Evolutionary conservation across 2,797 vertebrate species (phyloP), one percentile per base, ranked within the genome.

Genomic region (Ambastaia sidthimunki): DNA sequence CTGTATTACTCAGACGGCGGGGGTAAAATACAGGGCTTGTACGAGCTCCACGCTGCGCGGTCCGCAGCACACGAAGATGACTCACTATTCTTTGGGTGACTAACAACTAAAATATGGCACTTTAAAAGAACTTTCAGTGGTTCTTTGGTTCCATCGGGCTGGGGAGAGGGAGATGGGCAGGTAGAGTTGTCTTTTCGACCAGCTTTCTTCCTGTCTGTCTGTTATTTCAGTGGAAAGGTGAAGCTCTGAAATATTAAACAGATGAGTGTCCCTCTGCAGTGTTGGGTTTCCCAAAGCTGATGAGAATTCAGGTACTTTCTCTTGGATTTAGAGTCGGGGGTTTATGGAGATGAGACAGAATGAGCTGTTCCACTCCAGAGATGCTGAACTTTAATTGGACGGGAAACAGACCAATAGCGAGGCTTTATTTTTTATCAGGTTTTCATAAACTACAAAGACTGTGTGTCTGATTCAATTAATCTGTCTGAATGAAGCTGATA

Each of bases 81-180:
- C 85, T 94, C 93, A 94, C 87, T 84, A 83, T 78, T 74, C 79
- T 88, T 86, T 81, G 73, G 21, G 85, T 93, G 93, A 94, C 90
- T 93, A 93, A 94, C 87, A 84, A 54, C 85, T 87, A 85, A 93
- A 82, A 85, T 90, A 94, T 93, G 92, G 28, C 13, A 87, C 88
- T 90, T 91, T 87, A 81, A 85, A 80, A 80, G 84, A 86, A 89
- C 86, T 90, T 88, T 74, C 66, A 80, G 84, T 86, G 85, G 82
- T 74, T 80, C 84, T 89, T 55, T 84, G 85, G 87, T 70, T 76
- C 63, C 74, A 44, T 34, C 67, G 1, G 2, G 41, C 48, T 21
- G 19, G 23, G n/a, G 18, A 75, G 57, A 71, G 59, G 59, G 23
- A 54, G 69, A 18, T 67, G 63, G 28, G 57, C 80, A 85, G 80